phyloP scores from a whole-genome alignment of 2,797 vertebrate genomes.

The Paratrypauchen microcephalus region DNA sequence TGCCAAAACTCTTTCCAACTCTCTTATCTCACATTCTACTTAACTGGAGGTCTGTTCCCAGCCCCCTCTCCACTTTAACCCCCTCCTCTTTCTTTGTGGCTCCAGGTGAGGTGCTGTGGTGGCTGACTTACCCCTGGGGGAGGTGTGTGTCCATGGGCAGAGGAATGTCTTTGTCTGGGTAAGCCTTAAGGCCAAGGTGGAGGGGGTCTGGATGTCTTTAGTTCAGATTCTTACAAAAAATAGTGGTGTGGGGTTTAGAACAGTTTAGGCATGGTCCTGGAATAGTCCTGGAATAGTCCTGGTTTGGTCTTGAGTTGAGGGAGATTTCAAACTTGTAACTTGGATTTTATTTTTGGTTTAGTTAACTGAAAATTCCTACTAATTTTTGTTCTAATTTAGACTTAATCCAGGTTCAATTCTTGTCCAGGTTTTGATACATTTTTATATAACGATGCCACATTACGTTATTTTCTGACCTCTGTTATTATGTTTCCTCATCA shows the following conservation, averaged over 20 bases:
- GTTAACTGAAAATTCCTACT: too few relatives aligned
- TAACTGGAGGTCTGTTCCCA: background rate
- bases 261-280: too few relatives aligned
- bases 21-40: background rate
- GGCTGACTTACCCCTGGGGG: constrained; percentile 13
- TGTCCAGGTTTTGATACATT: too few relatives aligned
- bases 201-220: background rate
- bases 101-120: constrained; percentile 34
- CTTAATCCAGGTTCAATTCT: too few relatives aligned
- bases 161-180: constrained; percentile 60
- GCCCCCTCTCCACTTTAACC: background rate
- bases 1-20: too few relatives aligned
- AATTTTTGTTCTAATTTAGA: too few relatives aligned
- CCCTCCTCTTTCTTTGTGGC: constrained; percentile 24
- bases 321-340: background rate
- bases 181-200: background rate
- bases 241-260: background rate
- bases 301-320: background rate
- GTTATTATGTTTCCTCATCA: too few relatives aligned
- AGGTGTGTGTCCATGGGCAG: constrained; percentile 1
- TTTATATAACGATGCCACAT: too few relatives aligned
- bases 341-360: too few relatives aligned
- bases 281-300: too few relatives aligned
- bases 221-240: constrained; percentile 2
- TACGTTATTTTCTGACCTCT: too few relatives aligned